Conservation (phyloP, 2,888 invertebrate species). For the Dicycla oo region DNA sequence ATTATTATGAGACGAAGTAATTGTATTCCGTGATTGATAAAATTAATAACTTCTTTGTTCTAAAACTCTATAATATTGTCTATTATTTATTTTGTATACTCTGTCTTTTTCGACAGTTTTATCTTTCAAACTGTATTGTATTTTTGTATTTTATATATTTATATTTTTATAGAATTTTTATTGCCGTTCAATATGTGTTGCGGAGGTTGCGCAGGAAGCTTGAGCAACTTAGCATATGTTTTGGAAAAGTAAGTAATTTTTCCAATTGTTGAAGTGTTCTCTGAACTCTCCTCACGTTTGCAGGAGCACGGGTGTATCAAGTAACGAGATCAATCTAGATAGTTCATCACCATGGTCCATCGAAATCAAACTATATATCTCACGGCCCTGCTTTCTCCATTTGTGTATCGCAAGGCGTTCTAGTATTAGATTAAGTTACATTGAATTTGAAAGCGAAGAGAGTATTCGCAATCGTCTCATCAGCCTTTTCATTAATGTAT, state of each 20-base stretch:
- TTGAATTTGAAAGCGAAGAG: too few relatives aligned
- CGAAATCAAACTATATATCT: background rate
- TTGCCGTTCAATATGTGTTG: conserved; percentile 59
- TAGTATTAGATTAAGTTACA: too few relatives aligned
- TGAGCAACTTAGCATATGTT: conserved; percentile 67
- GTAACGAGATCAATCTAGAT: background rate
- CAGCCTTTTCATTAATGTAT: too few relatives aligned
- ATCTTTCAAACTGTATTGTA: conserved; percentile 25
- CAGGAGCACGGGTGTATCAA: background rate
- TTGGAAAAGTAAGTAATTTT: conserved; percentile 69
- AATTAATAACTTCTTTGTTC: conserved; percentile 5
- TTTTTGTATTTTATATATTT: conserved; percentile 18
- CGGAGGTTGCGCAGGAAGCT: conserved; percentile 33
- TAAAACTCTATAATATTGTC: background rate
- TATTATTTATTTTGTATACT: conserved; percentile 20
- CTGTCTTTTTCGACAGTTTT: conserved; percentile 38
- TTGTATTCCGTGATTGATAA: background rate
- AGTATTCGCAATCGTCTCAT: too few relatives aligned
- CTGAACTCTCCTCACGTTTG: background rate
- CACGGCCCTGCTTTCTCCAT: background rate
- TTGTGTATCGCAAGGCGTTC: background rate
- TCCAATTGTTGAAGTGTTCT: background rate
- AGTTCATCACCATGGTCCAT: background rate
- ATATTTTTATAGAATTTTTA: conserved; percentile 21
- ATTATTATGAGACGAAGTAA: too few relatives aligned